Evolutionary conservation across 2,888 invertebrate genomes (phyloP).

Genomic region (Perizoma flavofasciatum): DNA sequence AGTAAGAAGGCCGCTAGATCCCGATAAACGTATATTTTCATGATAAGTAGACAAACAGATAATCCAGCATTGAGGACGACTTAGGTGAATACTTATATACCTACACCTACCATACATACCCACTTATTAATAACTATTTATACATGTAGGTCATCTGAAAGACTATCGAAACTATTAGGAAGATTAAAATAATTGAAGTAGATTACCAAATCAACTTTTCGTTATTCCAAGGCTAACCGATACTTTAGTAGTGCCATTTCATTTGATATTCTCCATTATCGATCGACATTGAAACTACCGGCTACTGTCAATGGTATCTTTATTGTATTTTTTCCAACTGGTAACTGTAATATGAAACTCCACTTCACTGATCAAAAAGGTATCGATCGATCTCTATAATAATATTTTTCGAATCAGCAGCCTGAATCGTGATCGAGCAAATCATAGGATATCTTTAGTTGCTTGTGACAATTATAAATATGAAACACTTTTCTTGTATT

Average conservation of each 20-base stretch:
- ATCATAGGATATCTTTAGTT: no score
- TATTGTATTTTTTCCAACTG: not conserved
- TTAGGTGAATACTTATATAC: not conserved
- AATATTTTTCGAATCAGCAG: no score
- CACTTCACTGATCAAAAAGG: no score
- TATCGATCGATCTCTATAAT: no score
- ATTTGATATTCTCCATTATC: constrained; percentile 5
- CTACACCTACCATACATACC: no score
- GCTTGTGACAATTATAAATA: no score
- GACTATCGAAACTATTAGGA: constrained; percentile 5
- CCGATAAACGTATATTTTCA: no score
- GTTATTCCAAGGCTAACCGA: constrained; percentile 12
- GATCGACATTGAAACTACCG: constrained; percentile 8
- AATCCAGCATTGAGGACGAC: not conserved
- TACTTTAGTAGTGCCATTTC: constrained; percentile 3
- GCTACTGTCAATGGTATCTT: constrained; percentile 1
- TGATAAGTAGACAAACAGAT: not conserved
- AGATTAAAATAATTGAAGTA: constrained; percentile 11
- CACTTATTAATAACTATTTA: not conserved
- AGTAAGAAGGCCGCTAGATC: no score
- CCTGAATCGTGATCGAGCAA: no score
- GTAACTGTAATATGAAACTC: not conserved
- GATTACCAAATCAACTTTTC: constrained; percentile 13
- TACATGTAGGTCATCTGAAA: not conserved
- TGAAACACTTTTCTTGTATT: no score